Evolutionary conservation across 2,113 vertebrate genomes (phyloP), one percentile per base, ranked within the genome.

Genomic region (Aspidoscelis tigris): DNA sequence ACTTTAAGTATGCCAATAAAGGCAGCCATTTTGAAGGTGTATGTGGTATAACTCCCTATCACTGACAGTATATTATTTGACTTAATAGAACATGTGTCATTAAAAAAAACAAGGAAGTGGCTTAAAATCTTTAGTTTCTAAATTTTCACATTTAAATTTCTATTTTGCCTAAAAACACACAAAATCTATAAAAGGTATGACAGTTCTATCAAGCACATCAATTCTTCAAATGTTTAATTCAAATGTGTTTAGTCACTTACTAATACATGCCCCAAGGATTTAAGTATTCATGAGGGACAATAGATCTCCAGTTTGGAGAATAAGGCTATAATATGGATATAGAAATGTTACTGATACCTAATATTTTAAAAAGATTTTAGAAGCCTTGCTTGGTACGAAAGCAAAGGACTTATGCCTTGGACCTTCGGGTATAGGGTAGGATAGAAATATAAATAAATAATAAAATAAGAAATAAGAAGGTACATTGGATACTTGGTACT

Each of bases 81-180:
- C 7, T 82, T 26, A 84, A 75, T 84, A 18, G 1, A 74, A n/a
- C 14, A 26, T 79, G n/a, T 75, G 24, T 3, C 41, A 9, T 65
- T 84, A 47, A 81, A 61, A 82, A 82, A 88, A 65, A 84, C 76
- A 1, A 2, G 33, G 43, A 22, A 55, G 26, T 75, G n/a, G 47
- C 43, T 68, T 47, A 66, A 33, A 74, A 39, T 3, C 26, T 8
- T 83, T 16, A 55, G 73, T 88, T 47, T 65, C 88, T 41, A 81
- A 50, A 2, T n/a, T 75, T 9, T 8, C 10, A 61, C n/a, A 55
- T 47, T 80, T 69, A 26, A 4, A 61, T 61, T 72, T n/a, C 18
- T 39, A 33, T 84, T 7, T 53, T 83, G 22, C 16, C 53, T 41
- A 65, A 26, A 33, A 50, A 75, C 47, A 11, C 11, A 75, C 50